A percentile compares a stretch with the other conserved stretches of the same genome.
phyloP scores from a whole-genome alignment of 2,113 vertebrate species.

The Saccopteryx bilineata region DNA sequence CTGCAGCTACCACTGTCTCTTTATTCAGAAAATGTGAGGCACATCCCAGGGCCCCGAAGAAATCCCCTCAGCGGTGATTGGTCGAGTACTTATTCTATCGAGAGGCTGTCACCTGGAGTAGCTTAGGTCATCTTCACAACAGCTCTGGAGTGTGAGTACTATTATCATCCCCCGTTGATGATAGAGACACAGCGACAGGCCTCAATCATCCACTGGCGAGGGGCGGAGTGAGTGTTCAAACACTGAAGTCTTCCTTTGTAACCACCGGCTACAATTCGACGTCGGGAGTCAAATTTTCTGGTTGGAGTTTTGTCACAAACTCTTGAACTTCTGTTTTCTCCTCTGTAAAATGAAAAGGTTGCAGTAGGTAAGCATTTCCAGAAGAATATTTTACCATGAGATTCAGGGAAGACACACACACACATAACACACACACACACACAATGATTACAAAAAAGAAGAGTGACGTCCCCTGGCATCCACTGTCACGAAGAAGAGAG shows the following conservation, averaged over 20 bases:
- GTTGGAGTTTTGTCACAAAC: background rate
- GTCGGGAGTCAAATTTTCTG: background rate
- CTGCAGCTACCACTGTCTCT: background rate
- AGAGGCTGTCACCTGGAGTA: background rate
- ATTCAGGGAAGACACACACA: background rate
- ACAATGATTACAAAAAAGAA: background rate
- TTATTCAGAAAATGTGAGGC: background rate
- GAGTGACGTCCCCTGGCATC: background rate
- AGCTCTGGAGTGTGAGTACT: background rate
- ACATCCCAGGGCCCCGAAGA: background rate
- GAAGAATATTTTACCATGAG: background rate
- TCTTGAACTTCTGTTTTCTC: background rate
- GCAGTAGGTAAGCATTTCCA: background rate
- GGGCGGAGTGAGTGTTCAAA: background rate
- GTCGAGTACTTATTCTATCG: background rate
- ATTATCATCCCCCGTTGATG: background rate
- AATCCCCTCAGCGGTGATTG: background rate
- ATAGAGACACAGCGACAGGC: background rate
- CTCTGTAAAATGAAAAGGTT: conserved; percentile 22
- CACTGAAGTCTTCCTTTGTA: background rate
- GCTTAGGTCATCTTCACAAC: background rate
- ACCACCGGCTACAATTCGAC: background rate
- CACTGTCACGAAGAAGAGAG: background rate
- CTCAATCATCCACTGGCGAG: background rate
- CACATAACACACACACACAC: no score